A percentile compares a stretch with the other conserved stretches of the same genome.
Evolutionary conservation across 2,113 vertebrate species (phyloP).

Genomic region (Cryptomyrus ogoouensis): DNA sequence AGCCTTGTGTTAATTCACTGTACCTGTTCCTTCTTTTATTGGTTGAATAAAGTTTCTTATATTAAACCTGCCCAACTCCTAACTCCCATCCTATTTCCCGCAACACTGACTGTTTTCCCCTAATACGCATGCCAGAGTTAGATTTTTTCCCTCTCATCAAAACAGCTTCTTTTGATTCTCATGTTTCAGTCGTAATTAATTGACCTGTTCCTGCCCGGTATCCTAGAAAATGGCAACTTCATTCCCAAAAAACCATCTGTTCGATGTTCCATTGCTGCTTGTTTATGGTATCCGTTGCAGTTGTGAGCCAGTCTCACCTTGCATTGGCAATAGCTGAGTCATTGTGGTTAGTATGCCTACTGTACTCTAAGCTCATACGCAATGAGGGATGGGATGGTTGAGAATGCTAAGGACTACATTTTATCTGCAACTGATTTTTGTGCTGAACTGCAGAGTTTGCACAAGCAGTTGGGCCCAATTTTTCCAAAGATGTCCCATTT

Average conservation of each 20-base stretch:
- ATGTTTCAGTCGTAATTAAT: background rate
- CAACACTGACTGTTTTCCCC: background rate
- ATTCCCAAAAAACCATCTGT: background rate
- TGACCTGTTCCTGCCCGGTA: background rate
- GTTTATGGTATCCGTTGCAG: background rate
- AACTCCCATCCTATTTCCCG: background rate
- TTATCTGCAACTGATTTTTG: background rate
- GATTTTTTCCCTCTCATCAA: background rate
- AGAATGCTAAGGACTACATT: background rate
- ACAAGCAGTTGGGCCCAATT: background rate
- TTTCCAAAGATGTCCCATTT: background rate
- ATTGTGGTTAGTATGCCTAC: background rate
- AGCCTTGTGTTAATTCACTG: background rate
- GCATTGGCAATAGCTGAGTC: background rate
- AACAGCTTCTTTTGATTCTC: background rate
- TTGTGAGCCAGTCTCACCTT: background rate
- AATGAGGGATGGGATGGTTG: background rate
- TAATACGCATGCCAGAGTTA: background rate
- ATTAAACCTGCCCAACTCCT: background rate
- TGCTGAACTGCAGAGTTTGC: background rate
- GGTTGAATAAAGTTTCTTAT: background rate
- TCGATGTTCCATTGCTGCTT: background rate
- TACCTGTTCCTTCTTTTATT: background rate
- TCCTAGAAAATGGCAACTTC: background rate
- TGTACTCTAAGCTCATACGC: background rate